These are phyloP conservation scores for Agapostemon virescens DNA, from an alignment of 2,888 invertebrate species.

Conservation along the genomic window DNA sequence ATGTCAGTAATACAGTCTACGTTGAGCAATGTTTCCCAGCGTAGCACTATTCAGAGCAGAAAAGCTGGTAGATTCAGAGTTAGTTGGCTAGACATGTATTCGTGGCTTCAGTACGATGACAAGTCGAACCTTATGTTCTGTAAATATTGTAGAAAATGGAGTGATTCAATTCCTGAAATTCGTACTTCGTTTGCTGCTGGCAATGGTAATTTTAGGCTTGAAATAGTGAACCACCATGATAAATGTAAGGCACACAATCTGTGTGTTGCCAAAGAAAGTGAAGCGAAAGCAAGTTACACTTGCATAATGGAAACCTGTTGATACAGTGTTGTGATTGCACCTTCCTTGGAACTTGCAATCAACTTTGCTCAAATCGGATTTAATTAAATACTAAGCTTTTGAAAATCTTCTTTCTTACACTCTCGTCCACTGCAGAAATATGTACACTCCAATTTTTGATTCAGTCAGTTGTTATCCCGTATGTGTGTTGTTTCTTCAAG, in stretches of 20 bases:
- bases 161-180: constrained; percentile 85
- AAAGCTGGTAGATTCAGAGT: constrained; percentile 86
- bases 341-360: constrained; percentile 26
- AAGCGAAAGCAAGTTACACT: constrained; percentile 48
- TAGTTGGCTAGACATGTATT: constrained; percentile 86
- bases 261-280: constrained; percentile 82
- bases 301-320: constrained; percentile 55
- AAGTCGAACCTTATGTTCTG: constrained; percentile 87
- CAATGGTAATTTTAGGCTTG: constrained; percentile 88
- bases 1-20: constrained; percentile 77
- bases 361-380: constrained; percentile 37
- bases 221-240: constrained; percentile 90
- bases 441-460: constrained; percentile 1
- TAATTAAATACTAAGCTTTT: not conserved
- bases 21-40: constrained; percentile 61
- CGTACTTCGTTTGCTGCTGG: constrained; percentile 91
- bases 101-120: constrained; percentile 89
- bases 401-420: not conserved
- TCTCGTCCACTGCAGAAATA: not conserved
- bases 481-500: not conserved
- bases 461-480: not conserved
- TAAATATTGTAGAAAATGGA: constrained; percentile 88
- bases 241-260: constrained; percentile 89
- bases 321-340: constrained; percentile 10
- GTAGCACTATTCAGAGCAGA: constrained; percentile 71